Conservation (phyloP, 2,888 invertebrate species). For the Callimorpha dominula region DNA sequence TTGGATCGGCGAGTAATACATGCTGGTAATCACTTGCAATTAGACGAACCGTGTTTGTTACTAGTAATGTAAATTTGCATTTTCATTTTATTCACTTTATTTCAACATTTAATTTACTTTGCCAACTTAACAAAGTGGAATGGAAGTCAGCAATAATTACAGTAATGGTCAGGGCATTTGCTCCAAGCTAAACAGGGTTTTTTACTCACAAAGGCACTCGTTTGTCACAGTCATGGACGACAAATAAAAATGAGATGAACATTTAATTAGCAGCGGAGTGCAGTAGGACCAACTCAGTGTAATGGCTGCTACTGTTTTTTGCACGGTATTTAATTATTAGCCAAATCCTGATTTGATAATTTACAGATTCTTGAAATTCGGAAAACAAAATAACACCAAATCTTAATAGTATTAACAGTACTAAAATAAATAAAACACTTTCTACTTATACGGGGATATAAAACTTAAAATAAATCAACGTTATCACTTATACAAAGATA, state of each 20-base stretch:
- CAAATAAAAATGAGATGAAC: slow-evolving; percentile 37
- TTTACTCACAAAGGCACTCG: slow-evolving; percentile 21
- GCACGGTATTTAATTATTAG: too few relatives aligned
- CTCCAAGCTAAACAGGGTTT: slow-evolving; percentile 10
- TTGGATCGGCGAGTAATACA: too few relatives aligned
- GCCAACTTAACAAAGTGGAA: background rate
- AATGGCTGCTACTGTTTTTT: background rate
- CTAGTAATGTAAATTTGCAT: background rate
- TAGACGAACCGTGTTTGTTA: too few relatives aligned
- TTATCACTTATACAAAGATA: too few relatives aligned
- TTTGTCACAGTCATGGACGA: slow-evolving; percentile 35
- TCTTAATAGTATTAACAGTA: too few relatives aligned
- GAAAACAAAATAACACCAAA: too few relatives aligned
- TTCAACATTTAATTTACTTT: background rate
- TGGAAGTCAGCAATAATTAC: slow-evolving; percentile 22
- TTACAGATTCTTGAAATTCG: too few relatives aligned
- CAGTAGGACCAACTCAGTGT: background rate
- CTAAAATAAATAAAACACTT: too few relatives aligned
- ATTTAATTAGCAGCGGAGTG: slow-evolving; percentile 33
- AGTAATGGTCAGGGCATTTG: slow-evolving; percentile 21
- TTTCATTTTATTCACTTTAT: background rate
- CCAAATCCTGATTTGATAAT: too few relatives aligned
- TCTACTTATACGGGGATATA: too few relatives aligned
- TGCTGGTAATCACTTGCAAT: too few relatives aligned
- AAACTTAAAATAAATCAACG: too few relatives aligned